Evolutionary conservation across 2,113 vertebrate species (phyloP).

Genomic region (human (Homo sapiens)): DNA sequence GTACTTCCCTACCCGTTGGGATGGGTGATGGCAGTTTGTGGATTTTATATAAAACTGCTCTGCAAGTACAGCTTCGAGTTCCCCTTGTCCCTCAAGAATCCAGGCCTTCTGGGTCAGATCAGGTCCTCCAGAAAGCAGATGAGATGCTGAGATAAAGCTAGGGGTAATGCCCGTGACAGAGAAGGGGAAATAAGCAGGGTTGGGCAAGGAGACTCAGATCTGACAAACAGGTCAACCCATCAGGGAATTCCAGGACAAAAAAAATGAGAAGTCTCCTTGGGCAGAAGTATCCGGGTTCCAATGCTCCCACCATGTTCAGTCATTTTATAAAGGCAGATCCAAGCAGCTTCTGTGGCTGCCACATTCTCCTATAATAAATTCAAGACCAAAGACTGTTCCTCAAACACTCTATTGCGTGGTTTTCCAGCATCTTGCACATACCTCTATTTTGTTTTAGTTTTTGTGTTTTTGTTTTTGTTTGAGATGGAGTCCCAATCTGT

Average conservation of each 20-base stretch:
- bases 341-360: background rate
- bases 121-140: background rate
- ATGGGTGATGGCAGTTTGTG: background rate
- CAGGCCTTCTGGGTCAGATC: background rate
- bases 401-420: background rate
- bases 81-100: background rate
- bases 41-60: background rate
- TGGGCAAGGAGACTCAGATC: background rate
- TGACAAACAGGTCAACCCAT: background rate
- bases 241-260: background rate
- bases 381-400: background rate
- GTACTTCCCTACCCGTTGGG: background rate
- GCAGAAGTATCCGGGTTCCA: background rate
- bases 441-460: background rate
- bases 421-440: background rate
- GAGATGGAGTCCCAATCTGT: no score
- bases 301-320: background rate
- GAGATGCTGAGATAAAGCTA: background rate
- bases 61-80: background rate
- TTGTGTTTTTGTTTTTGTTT: no score
- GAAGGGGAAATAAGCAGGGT: background rate
- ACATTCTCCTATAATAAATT: background rate
- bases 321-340: background rate
- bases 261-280: background rate
- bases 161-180: background rate